These are phyloP conservation scores for Rostratula benghalensis DNA, from an alignment of 2,113 vertebrate species.

Conservation along the genomic window DNA sequence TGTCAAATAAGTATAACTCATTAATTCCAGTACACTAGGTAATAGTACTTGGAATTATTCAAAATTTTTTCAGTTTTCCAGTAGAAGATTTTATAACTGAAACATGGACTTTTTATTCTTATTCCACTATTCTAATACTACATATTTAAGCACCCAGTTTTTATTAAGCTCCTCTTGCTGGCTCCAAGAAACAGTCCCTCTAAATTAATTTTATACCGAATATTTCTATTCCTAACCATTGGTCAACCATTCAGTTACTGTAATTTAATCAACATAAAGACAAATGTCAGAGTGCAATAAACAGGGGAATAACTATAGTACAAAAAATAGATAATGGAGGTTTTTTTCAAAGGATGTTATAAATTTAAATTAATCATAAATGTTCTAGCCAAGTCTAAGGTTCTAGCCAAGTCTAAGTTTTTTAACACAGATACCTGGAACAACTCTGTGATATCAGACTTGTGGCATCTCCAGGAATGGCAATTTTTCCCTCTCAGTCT, in stretches of 20 bases:
- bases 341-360: neutral
- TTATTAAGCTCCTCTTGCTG: neutral
- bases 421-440: neutral
- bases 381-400: neutral
- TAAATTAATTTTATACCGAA: neutral
- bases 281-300: neutral
- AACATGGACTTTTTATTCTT: neutral
- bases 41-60: neutral
- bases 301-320: neutral
- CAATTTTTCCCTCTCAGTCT: neutral
- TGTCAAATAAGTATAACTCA: neutral
- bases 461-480: neutral
- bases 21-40: neutral
- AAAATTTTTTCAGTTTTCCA: neutral
- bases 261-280: neutral
- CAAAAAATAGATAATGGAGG: neutral
- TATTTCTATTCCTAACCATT: neutral
- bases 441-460: neutral
- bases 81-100: neutral
- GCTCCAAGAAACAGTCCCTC: neutral
- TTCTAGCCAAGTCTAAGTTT: neutral
- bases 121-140: neutral
- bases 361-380: neutral
- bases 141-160: neutral
- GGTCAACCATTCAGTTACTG: neutral